Conservation (phyloP, 64 coral and sea anemone species). For the Orbicella faveolata region DNA sequence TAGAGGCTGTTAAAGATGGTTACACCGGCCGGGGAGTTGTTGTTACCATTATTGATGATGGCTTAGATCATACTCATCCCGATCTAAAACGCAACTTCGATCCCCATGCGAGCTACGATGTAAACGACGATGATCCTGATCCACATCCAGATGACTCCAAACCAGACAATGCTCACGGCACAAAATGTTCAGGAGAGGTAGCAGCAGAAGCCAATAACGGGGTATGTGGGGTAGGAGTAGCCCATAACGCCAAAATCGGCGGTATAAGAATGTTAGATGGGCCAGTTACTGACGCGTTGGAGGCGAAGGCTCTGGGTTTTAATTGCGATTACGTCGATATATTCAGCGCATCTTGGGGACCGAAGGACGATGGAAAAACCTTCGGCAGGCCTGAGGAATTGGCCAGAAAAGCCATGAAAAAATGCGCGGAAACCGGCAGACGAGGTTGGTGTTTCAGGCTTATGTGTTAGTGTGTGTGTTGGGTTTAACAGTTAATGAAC, state of each 20-base stretch:
- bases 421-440: slow-evolving; percentile 64
- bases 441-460: slow-evolving; percentile 43
- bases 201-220: slow-evolving; percentile 72
- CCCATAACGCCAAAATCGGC: slow-evolving; percentile 70
- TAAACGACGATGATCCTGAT: slow-evolving; percentile 51
- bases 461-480: not conserved
- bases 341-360: slow-evolving; percentile 91
- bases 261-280: slow-evolving; percentile 95
- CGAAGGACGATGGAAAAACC: slow-evolving; percentile 86
- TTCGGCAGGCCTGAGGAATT: slow-evolving; percentile 72
- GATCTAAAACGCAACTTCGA: slow-evolving; percentile 86
- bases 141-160: slow-evolving; percentile 70
- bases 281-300: slow-evolving; percentile 59
- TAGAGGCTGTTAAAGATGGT: slow-evolving; percentile 59
- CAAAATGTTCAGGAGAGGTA: slow-evolving; percentile 92
- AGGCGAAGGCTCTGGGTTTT: slow-evolving; percentile 62
- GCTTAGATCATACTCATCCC: slow-evolving; percentile 72
- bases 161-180: slow-evolving; percentile 76
- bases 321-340: slow-evolving; percentile 87
- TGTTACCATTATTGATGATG: slow-evolving; percentile 86
- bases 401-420: slow-evolving; percentile 51
- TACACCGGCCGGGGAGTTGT: slow-evolving; percentile 86
- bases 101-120: slow-evolving; percentile 67
- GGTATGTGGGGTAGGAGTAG: slow-evolving; percentile 83
- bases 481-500: not conserved